Conservation (phyloP, 2,888 invertebrate species). For the Julus scandinavius region DNA sequence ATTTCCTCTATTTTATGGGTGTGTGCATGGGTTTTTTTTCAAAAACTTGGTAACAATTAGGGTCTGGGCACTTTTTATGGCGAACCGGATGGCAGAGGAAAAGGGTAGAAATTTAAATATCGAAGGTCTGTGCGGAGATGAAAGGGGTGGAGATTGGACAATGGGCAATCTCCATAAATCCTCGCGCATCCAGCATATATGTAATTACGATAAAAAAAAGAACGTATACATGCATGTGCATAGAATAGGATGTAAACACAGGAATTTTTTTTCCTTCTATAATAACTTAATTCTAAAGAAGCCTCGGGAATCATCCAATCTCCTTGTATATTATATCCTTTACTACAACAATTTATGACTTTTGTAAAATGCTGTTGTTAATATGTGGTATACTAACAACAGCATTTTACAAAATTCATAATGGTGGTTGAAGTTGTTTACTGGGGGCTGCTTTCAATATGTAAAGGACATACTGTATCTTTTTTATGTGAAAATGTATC, state of each 20-base stretch:
- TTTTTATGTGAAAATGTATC: too few species aligned
- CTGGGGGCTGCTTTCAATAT: too few species aligned
- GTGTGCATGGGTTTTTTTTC: background rate
- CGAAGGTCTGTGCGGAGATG: background rate
- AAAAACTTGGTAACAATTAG: constrained; percentile 5
- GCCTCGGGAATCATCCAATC: background rate
- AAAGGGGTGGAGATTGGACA: constrained; percentile 15
- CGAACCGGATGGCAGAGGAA: background rate
- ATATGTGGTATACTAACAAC: too few species aligned
- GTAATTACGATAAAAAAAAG: background rate
- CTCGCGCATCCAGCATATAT: background rate
- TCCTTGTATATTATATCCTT: background rate
- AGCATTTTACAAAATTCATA: too few species aligned
- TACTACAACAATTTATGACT: background rate
- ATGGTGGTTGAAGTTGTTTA: too few species aligned
- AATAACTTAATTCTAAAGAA: constrained; percentile 4
- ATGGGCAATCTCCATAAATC: constrained; percentile 34
- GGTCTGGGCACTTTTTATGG: background rate
- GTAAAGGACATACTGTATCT: too few species aligned
- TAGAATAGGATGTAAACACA: background rate
- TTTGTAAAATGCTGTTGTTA: background rate
- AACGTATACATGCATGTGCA: background rate
- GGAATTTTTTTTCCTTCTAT: background rate
- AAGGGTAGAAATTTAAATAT: constrained; percentile 31
- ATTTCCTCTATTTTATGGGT: background rate